phyloP scores from a whole-genome alignment of 2,113 vertebrate species.

The Sprattus sprattus region DNA sequence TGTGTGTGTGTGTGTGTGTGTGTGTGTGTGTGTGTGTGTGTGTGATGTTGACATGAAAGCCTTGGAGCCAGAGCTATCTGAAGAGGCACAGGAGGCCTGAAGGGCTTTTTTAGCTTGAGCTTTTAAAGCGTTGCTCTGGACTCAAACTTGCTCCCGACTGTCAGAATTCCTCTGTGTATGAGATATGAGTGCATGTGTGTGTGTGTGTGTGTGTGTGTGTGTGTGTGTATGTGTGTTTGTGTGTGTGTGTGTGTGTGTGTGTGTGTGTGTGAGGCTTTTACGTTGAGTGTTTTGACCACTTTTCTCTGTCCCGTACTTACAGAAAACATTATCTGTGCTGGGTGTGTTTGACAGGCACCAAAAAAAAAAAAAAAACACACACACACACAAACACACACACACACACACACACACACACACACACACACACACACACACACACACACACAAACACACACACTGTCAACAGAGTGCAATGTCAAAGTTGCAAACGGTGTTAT shows the following conservation, averaged over 20 bases:
- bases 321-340: background rate
- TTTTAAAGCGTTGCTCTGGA: background rate
- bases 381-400: background rate
- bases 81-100: background rate
- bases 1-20: no score
- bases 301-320: background rate
- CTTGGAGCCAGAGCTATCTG: background rate
- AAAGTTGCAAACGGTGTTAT: background rate
- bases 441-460: background rate
- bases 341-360: background rate
- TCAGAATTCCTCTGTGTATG: background rate
- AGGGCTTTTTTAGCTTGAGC: background rate
- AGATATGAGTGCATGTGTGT: background rate
- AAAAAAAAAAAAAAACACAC: no score
- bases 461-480: background rate
- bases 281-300: conserved; percentile 14
- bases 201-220: background rate
- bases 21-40: no score
- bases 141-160: background rate
- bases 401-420: conserved; percentile 1
- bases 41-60: background rate
- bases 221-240: background rate
- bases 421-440: conserved; percentile 8
- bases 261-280: conserved; percentile 2
- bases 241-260: conserved; percentile 1